Evolutionary conservation across 2,797 vertebrate genomes (phyloP).

Genomic region (Enteromius treurensis): DNA sequence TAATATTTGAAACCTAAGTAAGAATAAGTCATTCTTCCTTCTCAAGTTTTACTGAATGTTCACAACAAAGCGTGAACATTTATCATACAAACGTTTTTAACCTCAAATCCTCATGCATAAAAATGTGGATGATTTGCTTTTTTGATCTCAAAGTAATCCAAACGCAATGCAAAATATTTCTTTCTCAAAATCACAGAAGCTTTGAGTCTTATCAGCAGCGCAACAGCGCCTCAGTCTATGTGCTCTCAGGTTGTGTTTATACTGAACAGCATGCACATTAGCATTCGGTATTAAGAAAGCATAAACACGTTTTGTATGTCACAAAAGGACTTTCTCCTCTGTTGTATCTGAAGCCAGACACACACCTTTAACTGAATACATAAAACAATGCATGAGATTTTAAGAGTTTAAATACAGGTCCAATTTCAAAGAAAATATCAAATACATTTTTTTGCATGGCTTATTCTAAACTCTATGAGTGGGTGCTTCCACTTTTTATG

Average conservation of each 20-base stretch:
- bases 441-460: neutral
- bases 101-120: conserved; percentile 18
- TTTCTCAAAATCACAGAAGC: neutral
- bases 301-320: neutral
- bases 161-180: neutral
- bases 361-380: neutral
- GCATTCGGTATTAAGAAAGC: conserved; percentile 8
- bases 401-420: neutral
- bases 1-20: too few relatives aligned
- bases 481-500: neutral
- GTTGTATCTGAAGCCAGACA: neutral
- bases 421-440: neutral
- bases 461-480: neutral
- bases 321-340: neutral
- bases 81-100: neutral
- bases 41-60: neutral
- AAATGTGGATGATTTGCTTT: conserved; percentile 19
- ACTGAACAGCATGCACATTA: neutral
- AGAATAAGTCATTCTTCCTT: neutral
- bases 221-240: conserved; percentile 9
- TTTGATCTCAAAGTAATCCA: conserved; percentile 9
- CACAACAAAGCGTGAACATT: neutral
- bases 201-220: conserved; percentile 17
- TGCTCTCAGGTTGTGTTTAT: neutral
- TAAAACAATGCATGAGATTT: neutral